phyloP scores from a whole-genome alignment of 2,113 vertebrate species.

The Pollimyrus isidori region DNA sequence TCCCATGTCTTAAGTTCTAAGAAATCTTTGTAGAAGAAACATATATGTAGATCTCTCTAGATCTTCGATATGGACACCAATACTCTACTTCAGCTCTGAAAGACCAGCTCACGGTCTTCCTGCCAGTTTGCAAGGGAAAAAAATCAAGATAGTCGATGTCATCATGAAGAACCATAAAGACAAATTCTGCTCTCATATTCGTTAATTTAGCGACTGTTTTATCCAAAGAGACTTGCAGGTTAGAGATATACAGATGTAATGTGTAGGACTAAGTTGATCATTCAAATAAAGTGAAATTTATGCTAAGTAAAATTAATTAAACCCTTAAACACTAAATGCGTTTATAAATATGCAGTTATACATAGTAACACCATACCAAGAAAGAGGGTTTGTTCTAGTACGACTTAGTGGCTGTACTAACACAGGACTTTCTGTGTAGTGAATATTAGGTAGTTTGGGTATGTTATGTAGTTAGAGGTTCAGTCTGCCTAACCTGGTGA shows the following conservation, averaged over 20 bases:
- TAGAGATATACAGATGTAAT: background rate
- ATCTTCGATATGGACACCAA: background rate
- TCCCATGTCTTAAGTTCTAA: background rate
- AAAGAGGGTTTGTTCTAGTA: background rate
- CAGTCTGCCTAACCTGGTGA: background rate
- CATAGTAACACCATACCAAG: background rate
- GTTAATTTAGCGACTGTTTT: background rate
- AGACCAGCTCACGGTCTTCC: background rate
- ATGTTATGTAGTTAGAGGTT: background rate
- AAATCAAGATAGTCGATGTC: background rate
- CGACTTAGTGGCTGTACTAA: background rate
- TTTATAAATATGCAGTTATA: background rate
- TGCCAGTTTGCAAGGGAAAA: background rate
- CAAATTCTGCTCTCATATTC: background rate
- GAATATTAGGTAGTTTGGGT: background rate
- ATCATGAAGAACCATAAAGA: background rate
- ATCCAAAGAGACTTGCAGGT: background rate
- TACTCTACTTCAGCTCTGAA: background rate
- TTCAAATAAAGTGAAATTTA: background rate
- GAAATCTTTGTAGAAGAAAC: background rate
- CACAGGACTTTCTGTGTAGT: background rate
- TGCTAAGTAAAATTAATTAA: background rate
- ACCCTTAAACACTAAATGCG: background rate
- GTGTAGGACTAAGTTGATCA: background rate
- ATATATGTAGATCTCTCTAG: background rate